Percentiles rank a stretch among this genome's conserved stretches.
These are phyloP conservation scores for Chlamydotis undulata DNA, from an alignment of 2,113 vertebrate species.

Conservation along the genomic window DNA sequence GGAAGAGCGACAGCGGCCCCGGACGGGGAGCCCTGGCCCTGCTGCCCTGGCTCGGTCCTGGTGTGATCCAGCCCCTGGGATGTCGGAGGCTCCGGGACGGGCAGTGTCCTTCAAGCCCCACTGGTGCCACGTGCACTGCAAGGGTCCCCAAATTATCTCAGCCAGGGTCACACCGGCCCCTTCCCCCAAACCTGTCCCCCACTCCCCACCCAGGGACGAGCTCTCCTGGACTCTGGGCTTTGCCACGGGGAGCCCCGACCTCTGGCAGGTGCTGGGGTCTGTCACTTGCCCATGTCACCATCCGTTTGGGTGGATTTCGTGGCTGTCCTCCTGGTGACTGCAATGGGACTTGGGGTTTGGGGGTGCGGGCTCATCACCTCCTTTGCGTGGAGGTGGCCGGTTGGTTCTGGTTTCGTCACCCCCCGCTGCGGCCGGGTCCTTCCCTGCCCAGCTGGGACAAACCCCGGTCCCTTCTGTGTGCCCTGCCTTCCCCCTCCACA, in stretches of 20 bases:
- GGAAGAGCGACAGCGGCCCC: neutral
- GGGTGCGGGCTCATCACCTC: neutral
- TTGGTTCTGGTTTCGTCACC: neutral
- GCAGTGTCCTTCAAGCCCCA: neutral
- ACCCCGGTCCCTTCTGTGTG: neutral
- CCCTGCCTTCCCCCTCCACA: neutral
- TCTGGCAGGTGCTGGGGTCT: neutral
- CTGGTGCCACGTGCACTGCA: fast-evolving
- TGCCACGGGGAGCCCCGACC: fast-evolving
- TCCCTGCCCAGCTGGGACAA: neutral
- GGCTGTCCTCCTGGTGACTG: neutral
- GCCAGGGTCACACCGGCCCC: neutral
- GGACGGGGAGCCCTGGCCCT: fast-evolving
- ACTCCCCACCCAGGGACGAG: neutral
- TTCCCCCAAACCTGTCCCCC: neutral
- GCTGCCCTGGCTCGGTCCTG: neutral
- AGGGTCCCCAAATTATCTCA: neutral
- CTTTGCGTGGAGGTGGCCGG: neutral
- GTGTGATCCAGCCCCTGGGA: fast-evolving
- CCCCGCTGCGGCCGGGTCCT: neutral
- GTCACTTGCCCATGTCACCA: neutral
- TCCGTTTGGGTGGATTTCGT: neutral
- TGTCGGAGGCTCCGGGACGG: neutral
- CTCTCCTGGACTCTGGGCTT: neutral
- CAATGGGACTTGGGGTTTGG: neutral